Base-by-base conservation (phyloP, 2,797 vertebrate species). In the Adrianichthys oophorus region DNA sequence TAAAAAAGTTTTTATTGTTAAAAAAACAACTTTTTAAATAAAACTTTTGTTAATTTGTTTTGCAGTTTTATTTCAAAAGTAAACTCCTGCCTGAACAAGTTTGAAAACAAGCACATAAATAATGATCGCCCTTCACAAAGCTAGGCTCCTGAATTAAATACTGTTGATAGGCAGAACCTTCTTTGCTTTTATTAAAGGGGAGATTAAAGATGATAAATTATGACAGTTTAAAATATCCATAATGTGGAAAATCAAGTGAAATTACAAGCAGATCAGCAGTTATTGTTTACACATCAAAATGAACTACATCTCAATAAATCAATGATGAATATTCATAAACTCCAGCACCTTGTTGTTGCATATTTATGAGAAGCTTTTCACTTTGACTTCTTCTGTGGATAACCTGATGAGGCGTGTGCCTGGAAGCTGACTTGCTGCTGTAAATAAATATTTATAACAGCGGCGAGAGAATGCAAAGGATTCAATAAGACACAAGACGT, bases 401-500 rank as follows among this genome's bases (percentile, higher is more conserved):
- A 73, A 73, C 66, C 59, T 62, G 45, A 72, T 15, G 14, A 5
- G 16, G 57, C 3, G n/a, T 21, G 24, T 53, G 45, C 41, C 37
- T 18, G 8, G 5, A 26, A 60, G 55, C 58, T 21, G 15, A 50
- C 2, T 21, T 21, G 41, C 4, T 23, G 24, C 21, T 55, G 4
- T 24, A 17, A 44, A 82, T 82, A 72, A 60, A 85, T 80, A 85
- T 84, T 76, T 52, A 82, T 66, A 62, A 59, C 62, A 56, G 66
- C 73, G 8, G 42, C 40, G 29, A 59, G 37, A 59, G 68, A 56
- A 63, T 63, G 54, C 54, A 71, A 41, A 18, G 65, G 68, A 52
- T 54, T 67, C 54, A 46, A 66, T 57, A 17, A 67, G 74, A 49
- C 14, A 54, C 32, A 51, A 21, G 41, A n/a, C 42, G 1, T 19